Percentiles rank a stretch among this genome's conserved stretches.
Conservation (phyloP, 2,113 vertebrate species). For the Oceanites oceanicus region DNA sequence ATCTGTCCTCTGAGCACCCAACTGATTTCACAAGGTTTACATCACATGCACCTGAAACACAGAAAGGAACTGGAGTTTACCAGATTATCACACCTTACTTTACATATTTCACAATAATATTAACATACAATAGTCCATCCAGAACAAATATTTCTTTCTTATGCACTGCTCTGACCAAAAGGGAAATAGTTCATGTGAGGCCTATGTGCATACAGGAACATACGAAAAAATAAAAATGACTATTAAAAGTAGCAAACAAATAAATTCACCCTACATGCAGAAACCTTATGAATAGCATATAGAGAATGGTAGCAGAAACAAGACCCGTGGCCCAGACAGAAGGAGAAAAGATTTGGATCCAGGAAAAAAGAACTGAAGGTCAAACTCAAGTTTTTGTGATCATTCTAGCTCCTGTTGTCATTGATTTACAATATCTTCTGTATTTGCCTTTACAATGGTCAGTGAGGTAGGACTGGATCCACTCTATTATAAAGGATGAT, state of each 20-base stretch:
- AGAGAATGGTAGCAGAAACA: background rate
- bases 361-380: background rate
- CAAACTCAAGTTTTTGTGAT: background rate
- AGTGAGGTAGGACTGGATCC: background rate
- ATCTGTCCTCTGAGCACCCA: background rate
- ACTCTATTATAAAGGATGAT: background rate
- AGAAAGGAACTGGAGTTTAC: background rate
- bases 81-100: background rate
- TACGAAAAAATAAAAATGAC: background rate
- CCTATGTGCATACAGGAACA: background rate
- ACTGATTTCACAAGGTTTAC: background rate
- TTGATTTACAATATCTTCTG: background rate
- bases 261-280: background rate
- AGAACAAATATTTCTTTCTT: background rate
- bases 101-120: rapidly evolving
- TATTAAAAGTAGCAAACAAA: background rate
- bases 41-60: background rate
- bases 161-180: background rate
- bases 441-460: background rate
- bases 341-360: background rate
- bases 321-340: background rate
- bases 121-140: background rate
- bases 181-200: background rate
- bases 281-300: background rate
- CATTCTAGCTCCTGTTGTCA: background rate